Evolutionary conservation across 2,113 vertebrate genomes (phyloP).

Genomic region (Panthera leo): DNA sequence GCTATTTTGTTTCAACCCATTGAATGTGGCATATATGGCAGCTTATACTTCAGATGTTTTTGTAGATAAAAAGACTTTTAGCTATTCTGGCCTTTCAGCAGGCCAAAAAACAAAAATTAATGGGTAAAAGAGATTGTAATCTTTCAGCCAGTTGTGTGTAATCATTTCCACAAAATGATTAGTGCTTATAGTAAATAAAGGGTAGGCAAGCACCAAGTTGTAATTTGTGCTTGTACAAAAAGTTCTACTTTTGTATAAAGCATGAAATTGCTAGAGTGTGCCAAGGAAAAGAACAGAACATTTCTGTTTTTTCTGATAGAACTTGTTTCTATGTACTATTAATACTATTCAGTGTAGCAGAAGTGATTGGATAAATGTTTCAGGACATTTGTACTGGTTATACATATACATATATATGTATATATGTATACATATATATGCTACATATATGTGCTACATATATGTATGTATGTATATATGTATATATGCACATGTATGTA

Average conservation of each 20-base stretch:
- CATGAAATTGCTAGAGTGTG: conserved; percentile 10
- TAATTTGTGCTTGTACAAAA: conserved; percentile 49
- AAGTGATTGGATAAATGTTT: background rate
- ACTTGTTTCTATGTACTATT: background rate
- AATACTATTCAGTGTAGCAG: background rate
- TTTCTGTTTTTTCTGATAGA: conserved; percentile 1
- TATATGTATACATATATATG: too few species aligned
- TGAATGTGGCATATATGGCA: background rate
- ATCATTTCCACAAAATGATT: conserved; percentile 46
- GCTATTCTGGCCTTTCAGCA: conserved; percentile 22
- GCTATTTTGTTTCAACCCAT: background rate
- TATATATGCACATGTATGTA: too few species aligned
- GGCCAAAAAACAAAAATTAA: conserved; percentile 49
- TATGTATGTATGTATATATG: too few species aligned
- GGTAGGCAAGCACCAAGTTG: background rate
- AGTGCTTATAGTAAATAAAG: background rate
- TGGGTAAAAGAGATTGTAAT: conserved; percentile 39
- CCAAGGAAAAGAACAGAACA: conserved; percentile 5
- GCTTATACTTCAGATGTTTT: conserved; percentile 54
- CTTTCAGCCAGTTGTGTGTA: conserved; percentile 31
- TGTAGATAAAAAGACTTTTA: conserved; percentile 54
- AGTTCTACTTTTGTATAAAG: conserved; percentile 41
- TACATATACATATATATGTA: too few species aligned
- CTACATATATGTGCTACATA: too few species aligned
- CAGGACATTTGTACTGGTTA: background rate